A percentile compares a stretch with the other conserved stretches of the same genome.
phyloP scores from a whole-genome alignment of 2,797 vertebrate genomes.

The Gymnoscopelus microlampas region DNA sequence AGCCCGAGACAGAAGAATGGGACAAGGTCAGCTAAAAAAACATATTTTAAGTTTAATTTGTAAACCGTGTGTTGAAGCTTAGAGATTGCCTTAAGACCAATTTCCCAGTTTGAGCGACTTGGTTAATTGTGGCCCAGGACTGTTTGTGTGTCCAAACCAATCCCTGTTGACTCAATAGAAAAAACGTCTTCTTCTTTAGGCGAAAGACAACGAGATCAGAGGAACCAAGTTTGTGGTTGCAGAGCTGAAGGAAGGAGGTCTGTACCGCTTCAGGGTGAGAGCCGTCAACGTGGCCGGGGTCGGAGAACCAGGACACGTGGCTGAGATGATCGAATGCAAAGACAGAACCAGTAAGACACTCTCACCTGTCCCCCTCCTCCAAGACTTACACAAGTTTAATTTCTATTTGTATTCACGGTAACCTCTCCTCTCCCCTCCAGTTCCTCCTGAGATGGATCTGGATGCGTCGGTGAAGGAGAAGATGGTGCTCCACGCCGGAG shows the following conservation, averaged over 20 bases:
- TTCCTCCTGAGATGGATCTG: conserved; percentile 93
- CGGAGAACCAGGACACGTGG: conserved; percentile 92
- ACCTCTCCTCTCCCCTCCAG: conserved; percentile 63
- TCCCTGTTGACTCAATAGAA: no score
- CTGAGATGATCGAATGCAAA: conserved; percentile 93
- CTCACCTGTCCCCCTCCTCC: neutral
- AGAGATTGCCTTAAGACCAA: neutral
- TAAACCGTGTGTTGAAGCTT: neutral
- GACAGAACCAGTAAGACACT: conserved; percentile 91
- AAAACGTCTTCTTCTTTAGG: conserved; percentile 73
- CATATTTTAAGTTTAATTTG: neutral
- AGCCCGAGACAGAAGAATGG: conserved; percentile 86
- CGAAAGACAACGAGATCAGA: conserved; percentile 96
- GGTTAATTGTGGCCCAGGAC: neutral
- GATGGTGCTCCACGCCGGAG: conserved; percentile 97
- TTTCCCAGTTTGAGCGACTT: neutral
- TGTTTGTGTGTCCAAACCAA: no score
- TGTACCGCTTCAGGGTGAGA: conserved; percentile 95
- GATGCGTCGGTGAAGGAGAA: conserved; percentile 95
- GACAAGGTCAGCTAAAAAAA: conserved; percentile 81
- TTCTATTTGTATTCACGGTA: no score
- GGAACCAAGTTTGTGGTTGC: conserved; percentile 94
- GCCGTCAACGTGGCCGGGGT: conserved; percentile 93
- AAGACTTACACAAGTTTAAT: no score
- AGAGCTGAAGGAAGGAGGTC: conserved; percentile 91